Evolutionary conservation across 2,888 invertebrate genomes (phyloP).

Genomic region (Drosophila phalerata): DNA sequence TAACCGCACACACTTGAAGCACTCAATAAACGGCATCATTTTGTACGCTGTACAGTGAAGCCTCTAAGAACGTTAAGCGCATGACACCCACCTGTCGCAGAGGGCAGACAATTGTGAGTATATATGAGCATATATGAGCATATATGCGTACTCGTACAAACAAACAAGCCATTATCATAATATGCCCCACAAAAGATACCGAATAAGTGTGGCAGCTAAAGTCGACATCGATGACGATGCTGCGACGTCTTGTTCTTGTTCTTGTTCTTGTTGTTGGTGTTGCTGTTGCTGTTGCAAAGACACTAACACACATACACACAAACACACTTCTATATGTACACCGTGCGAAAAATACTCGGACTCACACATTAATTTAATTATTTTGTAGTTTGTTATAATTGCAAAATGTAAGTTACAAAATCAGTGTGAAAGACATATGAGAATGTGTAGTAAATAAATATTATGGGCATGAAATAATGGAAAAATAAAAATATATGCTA

Average conservation of each 20-base stretch:
- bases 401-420: too few species aligned
- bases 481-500: too few species aligned
- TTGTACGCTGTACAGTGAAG: slow-evolving; percentile 40
- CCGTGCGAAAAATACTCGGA: background rate
- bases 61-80: slow-evolving; percentile 57
- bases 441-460: too few species aligned
- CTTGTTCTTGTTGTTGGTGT: too few species aligned
- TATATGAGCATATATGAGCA: slow-evolving; percentile 8
- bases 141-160: slow-evolving; percentile 43
- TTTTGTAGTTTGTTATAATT: too few species aligned
- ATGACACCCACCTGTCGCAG: slow-evolving; percentile 58
- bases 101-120: slow-evolving; percentile 42
- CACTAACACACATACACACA: background rate
- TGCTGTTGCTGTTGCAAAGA: slow-evolving; percentile 9
- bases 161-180: slow-evolving; percentile 79
- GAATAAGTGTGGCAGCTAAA: slow-evolving; percentile 47
- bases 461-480: too few species aligned
- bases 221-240: slow-evolving; percentile 55
- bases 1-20: slow-evolving; percentile 65
- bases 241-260: background rate
- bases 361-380: background rate
- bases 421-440: too few species aligned
- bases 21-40: slow-evolving; percentile 77
- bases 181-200: slow-evolving; percentile 67
- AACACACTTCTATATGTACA: background rate